phyloP scores from a whole-genome alignment of 2,113 vertebrate genomes.

The Malurus elegans region DNA sequence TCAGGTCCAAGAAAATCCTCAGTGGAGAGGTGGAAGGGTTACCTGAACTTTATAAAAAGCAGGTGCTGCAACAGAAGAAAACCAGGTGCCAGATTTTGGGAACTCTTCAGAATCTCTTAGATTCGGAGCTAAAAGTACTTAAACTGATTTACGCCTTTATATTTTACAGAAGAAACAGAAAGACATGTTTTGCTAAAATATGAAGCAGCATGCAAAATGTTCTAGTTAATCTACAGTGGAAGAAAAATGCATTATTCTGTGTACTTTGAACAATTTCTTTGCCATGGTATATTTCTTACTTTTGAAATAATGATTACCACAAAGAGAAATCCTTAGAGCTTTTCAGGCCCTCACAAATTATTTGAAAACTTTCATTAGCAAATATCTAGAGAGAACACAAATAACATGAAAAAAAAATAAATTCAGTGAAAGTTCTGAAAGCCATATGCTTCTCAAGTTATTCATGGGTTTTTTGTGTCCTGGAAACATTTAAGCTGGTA shows the following conservation, averaged over 20 bases:
- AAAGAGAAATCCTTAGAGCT: background rate
- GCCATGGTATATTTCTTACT: background rate
- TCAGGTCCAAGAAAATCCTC: background rate
- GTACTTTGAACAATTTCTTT: background rate
- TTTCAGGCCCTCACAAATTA: background rate
- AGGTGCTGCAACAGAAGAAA: background rate
- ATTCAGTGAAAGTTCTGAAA: background rate
- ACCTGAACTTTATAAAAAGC: background rate
- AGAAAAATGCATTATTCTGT: background rate
- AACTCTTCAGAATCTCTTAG: background rate
- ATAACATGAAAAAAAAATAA: background rate
- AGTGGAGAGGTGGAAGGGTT: background rate
- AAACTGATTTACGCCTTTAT: background rate
- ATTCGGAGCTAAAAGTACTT: background rate
- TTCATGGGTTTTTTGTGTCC: background rate
- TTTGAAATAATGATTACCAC: background rate
- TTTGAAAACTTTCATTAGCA: background rate
- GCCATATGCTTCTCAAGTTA: background rate
- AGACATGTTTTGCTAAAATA: background rate
- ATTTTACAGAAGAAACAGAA: background rate
- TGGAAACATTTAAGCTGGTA: background rate
- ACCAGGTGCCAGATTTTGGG: background rate
- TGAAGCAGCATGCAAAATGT: background rate
- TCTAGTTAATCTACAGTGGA: background rate
- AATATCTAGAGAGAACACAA: background rate